Evolutionary conservation across 2,113 vertebrate genomes (phyloP).

Genomic region (Pachyramphus minor): DNA sequence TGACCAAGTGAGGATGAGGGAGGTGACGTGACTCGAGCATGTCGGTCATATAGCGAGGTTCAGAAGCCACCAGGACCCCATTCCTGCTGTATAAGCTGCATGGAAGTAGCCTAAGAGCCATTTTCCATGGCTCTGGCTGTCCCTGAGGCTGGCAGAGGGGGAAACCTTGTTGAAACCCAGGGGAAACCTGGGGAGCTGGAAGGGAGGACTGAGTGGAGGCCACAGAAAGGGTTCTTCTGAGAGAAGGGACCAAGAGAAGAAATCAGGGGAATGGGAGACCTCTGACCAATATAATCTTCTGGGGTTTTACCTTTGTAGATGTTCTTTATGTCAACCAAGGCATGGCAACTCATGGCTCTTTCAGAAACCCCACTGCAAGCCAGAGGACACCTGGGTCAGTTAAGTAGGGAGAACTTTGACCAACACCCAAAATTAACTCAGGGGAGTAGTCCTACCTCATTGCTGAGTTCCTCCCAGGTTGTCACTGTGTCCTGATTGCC

Average conservation of each 20-base stretch:
- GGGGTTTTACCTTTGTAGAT: neutral
- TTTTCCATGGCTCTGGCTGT: neutral
- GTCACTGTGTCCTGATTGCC: neutral
- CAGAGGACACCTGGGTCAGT: neutral
- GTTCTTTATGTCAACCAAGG: neutral
- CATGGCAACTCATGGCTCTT: neutral
- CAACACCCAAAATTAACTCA: neutral
- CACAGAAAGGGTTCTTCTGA: neutral
- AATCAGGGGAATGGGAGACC: neutral
- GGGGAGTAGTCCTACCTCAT: neutral
- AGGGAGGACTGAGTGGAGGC: neutral
- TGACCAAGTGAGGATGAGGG: fast-evolving
- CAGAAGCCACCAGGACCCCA: neutral
- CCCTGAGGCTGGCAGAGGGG: neutral
- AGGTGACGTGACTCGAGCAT: neutral
- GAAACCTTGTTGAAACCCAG: neutral
- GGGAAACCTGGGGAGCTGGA: neutral
- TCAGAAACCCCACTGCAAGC: neutral
- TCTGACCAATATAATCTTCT: neutral
- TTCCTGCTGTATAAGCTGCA: neutral
- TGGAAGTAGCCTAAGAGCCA: neutral
- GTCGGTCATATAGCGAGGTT: fast-evolving
- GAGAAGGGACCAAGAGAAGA: neutral
- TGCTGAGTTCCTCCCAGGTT: neutral
- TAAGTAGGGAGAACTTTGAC: neutral